Conservation (phyloP, 2,797 vertebrate genomes). For the Hozukius guyotensis region DNA sequence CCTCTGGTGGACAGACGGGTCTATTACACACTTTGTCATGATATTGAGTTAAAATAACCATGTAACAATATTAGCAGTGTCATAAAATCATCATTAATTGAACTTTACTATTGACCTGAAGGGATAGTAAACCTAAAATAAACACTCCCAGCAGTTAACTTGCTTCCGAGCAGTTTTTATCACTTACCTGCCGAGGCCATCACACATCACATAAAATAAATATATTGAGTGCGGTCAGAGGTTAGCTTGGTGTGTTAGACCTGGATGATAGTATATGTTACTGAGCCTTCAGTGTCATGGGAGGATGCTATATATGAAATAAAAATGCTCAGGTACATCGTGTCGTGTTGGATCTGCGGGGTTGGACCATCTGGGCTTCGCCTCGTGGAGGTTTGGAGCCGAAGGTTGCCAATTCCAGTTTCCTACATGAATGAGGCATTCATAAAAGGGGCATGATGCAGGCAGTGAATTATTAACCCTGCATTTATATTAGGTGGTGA, state of each 20-base stretch:
- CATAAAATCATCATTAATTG: constrained; percentile 11
- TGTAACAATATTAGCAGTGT: not conserved
- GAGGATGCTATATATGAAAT: not conserved
- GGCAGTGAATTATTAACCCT: constrained; percentile 2
- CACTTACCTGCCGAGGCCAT: not conserved
- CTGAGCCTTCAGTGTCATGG: not conserved
- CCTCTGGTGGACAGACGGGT: too few relatives aligned
- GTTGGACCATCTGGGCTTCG: not conserved
- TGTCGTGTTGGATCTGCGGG: not conserved
- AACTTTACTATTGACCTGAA: not conserved
- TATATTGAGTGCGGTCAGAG: not conserved
- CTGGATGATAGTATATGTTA: not conserved
- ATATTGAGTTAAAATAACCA: not conserved
- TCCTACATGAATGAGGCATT: constrained; percentile 26
- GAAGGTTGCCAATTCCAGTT: constrained; percentile 2
- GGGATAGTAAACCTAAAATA: constrained; percentile 16
- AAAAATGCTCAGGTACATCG: not conserved
- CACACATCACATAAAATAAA: constrained; percentile 13
- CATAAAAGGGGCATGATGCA: not conserved
- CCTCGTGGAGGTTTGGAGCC: not conserved
- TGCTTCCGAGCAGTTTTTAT: constrained; percentile 5
- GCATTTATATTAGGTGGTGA: not conserved
- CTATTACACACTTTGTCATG: too few relatives aligned
- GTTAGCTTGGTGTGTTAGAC: not conserved
- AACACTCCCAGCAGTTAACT: constrained; percentile 11